These are phyloP conservation scores for Andrena minutula DNA, from an alignment of 2,888 invertebrate species.

Conservation along the genomic window DNA sequence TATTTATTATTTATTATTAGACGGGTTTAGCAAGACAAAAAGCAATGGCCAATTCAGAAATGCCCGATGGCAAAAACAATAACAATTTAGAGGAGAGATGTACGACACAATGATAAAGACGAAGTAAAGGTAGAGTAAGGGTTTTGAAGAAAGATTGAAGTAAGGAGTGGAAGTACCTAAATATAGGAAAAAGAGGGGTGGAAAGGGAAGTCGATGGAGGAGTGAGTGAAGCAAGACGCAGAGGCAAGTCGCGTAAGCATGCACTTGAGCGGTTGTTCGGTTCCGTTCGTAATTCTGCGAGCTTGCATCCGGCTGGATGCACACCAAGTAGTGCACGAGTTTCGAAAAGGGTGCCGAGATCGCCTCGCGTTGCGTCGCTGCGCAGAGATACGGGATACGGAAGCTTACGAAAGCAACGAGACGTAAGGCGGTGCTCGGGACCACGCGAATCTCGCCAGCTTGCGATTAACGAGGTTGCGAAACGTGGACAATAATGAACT, in stretches of 20 bases:
- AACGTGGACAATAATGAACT: conserved; percentile 64
- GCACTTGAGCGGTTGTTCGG: conserved; percentile 60
- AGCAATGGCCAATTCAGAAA: no score
- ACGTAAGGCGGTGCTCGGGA: conserved; percentile 40
- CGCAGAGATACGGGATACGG: conserved; percentile 18
- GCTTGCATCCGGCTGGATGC: conserved; percentile 62
- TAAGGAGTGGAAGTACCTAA: conserved; percentile 1
- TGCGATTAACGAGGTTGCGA: conserved; percentile 66
- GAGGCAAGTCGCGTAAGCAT: conserved; percentile 44
- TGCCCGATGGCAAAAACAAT: no score
- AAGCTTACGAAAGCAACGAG: conserved; percentile 57
- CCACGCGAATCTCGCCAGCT: conserved; percentile 48
- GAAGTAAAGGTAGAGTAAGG: neutral
- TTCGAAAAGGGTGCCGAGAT: conserved; percentile 56
- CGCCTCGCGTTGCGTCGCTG: neutral
- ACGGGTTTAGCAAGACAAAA: no score
- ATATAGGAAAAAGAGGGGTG: neutral
- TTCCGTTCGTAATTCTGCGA: conserved; percentile 57
- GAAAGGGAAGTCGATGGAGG: conserved; percentile 9
- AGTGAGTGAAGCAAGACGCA: conserved; percentile 3
- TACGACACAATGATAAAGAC: neutral
- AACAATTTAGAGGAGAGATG: no score
- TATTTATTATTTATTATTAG: no score
- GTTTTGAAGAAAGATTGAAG: neutral
- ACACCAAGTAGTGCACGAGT: conserved; percentile 53